Base-by-base conservation (phyloP, 2,113 vertebrate species). In the Bothrops jararaca region DNA sequence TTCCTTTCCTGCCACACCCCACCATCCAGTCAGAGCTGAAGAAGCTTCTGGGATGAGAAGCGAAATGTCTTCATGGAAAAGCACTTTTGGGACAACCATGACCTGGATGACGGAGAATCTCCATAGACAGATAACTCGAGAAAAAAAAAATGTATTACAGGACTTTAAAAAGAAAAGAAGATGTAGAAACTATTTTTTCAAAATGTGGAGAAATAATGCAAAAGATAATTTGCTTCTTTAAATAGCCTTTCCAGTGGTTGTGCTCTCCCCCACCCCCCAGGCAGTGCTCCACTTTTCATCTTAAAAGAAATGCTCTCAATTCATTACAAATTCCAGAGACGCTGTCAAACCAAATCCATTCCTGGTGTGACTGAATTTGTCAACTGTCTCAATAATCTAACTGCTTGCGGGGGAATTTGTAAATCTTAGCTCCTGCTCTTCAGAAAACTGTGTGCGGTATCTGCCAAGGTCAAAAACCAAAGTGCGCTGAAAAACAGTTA, bases 401-500 rank as follows among this genome's bases (percentile, higher is more conserved):
- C 1, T 52, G 91, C 52, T 80, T 45, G 80, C 48, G 10, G 56
- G 10, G 56, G 0, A 0, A 69, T 80, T 50, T 42, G 88, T 89
- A 34, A 91, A 26, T 54, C 2, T 90, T 50, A 3, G 0, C 29
- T 92, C 92, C 3, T 48, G 9, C 0, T 69, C 91, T 60, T 0
- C 0, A 11, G 58, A 48, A 60, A 90, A 91, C 2, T 3, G 85
- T 57, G 7, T 57, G 7, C 29, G n/a, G 18, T 91, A 39, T 0
- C 1, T 94, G 57, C 42, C 0, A 54, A 91, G 23, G 45, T 86
- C 1, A 22, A n/a, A 0, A 34, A 91, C 29, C n/a, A 23, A 0
- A 0, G 9, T 0, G 60, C 0, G 5, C 22, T 1, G 1, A 0
- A 0, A 50, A 0, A 0, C 45, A 89, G 86, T 1, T 39, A 9